These are phyloP conservation scores for Meghimatium bilineatum DNA, from an alignment of 2,888 invertebrate genomes.

Conservation along the genomic window DNA sequence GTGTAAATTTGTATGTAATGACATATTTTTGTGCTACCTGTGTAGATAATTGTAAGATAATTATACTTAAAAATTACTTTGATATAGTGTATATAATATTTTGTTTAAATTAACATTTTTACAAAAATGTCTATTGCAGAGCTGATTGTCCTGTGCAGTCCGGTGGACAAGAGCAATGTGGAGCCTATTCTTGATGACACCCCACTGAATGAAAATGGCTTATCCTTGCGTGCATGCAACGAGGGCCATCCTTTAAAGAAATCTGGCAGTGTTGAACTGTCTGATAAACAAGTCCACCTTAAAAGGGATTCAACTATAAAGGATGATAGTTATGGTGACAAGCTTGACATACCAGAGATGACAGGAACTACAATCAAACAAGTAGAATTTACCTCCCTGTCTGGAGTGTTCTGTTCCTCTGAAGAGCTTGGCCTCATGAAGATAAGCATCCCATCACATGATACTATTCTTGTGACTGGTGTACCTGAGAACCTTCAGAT, in stretches of 20 bases:
- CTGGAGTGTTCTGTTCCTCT: conserved; percentile 62
- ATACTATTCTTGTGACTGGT: conserved; percentile 66
- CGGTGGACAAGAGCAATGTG: conserved; percentile 59
- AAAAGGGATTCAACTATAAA: conserved; percentile 43
- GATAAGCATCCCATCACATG: conserved; percentile 64
- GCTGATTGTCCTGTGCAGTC: conserved; percentile 68
- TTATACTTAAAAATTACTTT: too few relatives aligned
- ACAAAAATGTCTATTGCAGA: conserved; percentile 53
- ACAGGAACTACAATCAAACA: conserved; percentile 61
- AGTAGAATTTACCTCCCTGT: conserved; percentile 62
- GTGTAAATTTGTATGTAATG: too few relatives aligned
- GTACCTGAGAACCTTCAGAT: conserved; percentile 63
- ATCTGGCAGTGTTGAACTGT: conserved; percentile 42
- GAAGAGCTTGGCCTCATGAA: conserved; percentile 63
- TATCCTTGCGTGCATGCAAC: conserved; percentile 1
- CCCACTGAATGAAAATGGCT: conserved; percentile 24
- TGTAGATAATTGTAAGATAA: too few relatives aligned
- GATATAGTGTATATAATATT: too few relatives aligned
- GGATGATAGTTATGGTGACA: conserved; percentile 4
- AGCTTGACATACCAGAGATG: conserved; percentile 32
- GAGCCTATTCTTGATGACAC: conserved; percentile 49
- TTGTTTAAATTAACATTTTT: background rate
- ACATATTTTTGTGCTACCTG: too few relatives aligned
- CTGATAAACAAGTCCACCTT: conserved; percentile 24
- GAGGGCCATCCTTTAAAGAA: conserved; percentile 36